Conservation (phyloP, 2,888 invertebrate species). For the Rutpela maculata region DNA sequence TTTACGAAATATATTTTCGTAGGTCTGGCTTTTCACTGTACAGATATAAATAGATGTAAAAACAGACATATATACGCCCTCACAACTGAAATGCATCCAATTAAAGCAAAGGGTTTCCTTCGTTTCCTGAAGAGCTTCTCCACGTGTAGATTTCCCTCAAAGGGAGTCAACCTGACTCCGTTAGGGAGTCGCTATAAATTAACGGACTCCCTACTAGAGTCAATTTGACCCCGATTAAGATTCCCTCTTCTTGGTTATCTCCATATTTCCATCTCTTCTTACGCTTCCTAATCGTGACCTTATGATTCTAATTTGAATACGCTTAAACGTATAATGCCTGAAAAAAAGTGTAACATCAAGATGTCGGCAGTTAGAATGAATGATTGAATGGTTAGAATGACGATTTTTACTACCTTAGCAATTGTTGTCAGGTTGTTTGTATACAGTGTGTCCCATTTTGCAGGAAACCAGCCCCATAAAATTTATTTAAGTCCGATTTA, state of each 20-base stretch:
- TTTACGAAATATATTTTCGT: no score
- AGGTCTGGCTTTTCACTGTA: no score
- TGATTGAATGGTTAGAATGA: no score
- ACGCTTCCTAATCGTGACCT: not conserved
- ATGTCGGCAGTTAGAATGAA: no score
- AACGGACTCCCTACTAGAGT: slow-evolving; percentile 99
- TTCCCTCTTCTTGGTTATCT: slow-evolving; percentile 55
- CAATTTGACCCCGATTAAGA: slow-evolving; percentile 95
- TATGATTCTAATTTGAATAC: not conserved
- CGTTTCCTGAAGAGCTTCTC: not conserved
- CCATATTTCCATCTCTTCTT: not conserved
- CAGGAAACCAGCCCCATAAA: no score
- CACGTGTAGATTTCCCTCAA: slow-evolving; percentile 79
- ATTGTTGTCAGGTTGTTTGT: no score
- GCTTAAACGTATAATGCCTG: not conserved
- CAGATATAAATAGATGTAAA: no score
- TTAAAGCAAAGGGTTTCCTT: slow-evolving; percentile 11
- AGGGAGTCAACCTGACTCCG: slow-evolving; percentile 98
- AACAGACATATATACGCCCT: slow-evolving; percentile 1
- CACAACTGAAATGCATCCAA: not conserved
- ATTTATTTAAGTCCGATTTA: no score
- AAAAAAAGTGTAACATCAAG: not conserved
- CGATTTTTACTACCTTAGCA: no score
- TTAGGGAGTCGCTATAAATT: slow-evolving; percentile 93
- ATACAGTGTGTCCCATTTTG: no score